These are phyloP conservation scores for Spilosoma lubricipeda DNA, from an alignment of 2,888 invertebrate species.

Conservation along the genomic window DNA sequence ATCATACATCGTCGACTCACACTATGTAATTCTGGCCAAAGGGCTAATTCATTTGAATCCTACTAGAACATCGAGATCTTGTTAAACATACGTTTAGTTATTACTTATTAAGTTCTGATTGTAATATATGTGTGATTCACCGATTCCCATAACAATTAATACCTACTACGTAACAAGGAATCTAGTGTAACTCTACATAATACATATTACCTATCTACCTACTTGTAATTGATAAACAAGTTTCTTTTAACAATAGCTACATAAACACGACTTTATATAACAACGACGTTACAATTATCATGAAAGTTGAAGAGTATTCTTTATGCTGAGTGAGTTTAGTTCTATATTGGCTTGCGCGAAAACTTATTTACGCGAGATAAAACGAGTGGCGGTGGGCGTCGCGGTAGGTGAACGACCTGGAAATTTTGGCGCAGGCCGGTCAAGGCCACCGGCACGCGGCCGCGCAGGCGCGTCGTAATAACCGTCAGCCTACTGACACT, in stretches of 20 bases:
- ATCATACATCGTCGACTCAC: not conserved
- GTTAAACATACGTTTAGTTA: not conserved
- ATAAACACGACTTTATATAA: slow-evolving; percentile 81
- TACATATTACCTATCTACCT: slow-evolving; percentile 59
- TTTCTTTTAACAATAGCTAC: slow-evolving; percentile 78
- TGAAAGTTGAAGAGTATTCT: slow-evolving; percentile 45
- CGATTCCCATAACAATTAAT: slow-evolving; percentile 26
- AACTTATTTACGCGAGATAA: slow-evolving; percentile 79
- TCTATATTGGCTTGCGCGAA: slow-evolving; percentile 55
- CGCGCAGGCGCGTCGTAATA: slow-evolving; percentile 69
- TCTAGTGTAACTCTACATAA: slow-evolving; percentile 60
- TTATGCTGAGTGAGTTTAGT: slow-evolving; percentile 51
- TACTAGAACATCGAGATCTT: not conserved
- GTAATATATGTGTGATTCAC: slow-evolving; percentile 11
- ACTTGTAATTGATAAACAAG: slow-evolving; percentile 80
- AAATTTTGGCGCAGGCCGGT: slow-evolving; percentile 86
- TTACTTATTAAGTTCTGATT: not conserved
- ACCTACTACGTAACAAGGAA: slow-evolving; percentile 43
- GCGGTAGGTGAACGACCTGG: slow-evolving; percentile 82
- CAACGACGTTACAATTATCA: slow-evolving; percentile 52
- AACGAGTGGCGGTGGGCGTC: slow-evolving; percentile 81
- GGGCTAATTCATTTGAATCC: not conserved
- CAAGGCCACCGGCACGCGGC: slow-evolving; percentile 77
- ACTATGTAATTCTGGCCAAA: not conserved
- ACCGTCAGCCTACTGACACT: slow-evolving; percentile 53